Evolutionary conservation across 2,888 invertebrate genomes (phyloP).

Genomic region (Trachelus tabidus): DNA sequence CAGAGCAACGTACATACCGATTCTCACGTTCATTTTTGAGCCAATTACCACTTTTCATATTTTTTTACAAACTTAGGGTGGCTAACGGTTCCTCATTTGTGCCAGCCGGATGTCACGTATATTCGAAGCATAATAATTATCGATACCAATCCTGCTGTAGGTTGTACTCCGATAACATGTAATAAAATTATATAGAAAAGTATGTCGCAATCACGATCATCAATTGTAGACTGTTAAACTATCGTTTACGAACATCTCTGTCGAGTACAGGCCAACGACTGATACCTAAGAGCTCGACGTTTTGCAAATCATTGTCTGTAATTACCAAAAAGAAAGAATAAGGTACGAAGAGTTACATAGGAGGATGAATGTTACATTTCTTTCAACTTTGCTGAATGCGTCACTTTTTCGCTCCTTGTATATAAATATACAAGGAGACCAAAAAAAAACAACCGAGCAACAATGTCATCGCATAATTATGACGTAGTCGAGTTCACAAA

Average conservation of each 20-base stretch:
- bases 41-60: conserved; percentile 47
- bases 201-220: no score
- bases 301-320: background rate
- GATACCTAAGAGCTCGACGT: background rate
- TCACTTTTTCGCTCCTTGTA: background rate
- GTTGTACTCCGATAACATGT: conserved; percentile 61
- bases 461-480: no score
- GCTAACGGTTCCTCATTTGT: conserved; percentile 51
- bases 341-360: background rate
- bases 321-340: background rate
- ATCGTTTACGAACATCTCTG: background rate
- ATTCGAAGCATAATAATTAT: conserved; percentile 45
- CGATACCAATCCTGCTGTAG: conserved; percentile 31
- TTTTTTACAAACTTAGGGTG: conserved; percentile 46
- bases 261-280: background rate
- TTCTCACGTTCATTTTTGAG: conserved; percentile 50
- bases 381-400: background rate
- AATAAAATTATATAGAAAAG: conserved; percentile 63
- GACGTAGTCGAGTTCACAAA: background rate
- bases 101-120: conserved; percentile 59
- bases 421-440: background rate
- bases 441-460: background rate
- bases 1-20: conserved; percentile 20
- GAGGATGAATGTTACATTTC: background rate
- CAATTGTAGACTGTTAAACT: background rate